A percentile compares a stretch with the other conserved stretches of the same genome.
phyloP scores from a whole-genome alignment of 2,113 vertebrate genomes.

The Buteo buteo region DNA sequence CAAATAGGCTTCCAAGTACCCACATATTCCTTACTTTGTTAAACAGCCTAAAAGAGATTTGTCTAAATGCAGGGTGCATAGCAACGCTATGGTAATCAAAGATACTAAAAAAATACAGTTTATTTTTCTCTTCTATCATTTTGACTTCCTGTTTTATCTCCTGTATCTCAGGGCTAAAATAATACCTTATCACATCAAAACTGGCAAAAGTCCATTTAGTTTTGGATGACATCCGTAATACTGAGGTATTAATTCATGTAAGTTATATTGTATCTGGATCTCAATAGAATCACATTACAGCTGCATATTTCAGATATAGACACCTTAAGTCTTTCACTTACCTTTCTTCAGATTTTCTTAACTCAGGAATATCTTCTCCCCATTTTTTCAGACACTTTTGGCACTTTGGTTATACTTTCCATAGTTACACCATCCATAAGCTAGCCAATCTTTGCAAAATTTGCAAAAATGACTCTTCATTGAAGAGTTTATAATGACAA shows the following conservation, averaged over 20 bases:
- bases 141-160: neutral
- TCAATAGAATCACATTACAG: neutral
- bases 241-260: neutral
- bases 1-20: neutral
- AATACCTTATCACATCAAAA: neutral
- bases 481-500: neutral
- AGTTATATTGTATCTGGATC: neutral
- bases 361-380: neutral
- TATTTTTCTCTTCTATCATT: neutral
- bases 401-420: neutral
- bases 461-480: neutral
- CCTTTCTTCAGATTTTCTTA: neutral
- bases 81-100: neutral
- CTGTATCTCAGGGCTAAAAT: neutral
- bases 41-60: neutral
- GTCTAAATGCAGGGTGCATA: neutral
- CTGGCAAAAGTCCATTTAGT: neutral
- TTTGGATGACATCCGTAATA: neutral
- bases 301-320: neutral
- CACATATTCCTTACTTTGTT: neutral
- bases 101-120: neutral
- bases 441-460: neutral
- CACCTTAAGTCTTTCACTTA: neutral
- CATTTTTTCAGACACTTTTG: neutral
- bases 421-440: neutral